Base-by-base conservation (phyloP, 2,113 vertebrate species). In the Campylomormyrus tamandua region DNA sequence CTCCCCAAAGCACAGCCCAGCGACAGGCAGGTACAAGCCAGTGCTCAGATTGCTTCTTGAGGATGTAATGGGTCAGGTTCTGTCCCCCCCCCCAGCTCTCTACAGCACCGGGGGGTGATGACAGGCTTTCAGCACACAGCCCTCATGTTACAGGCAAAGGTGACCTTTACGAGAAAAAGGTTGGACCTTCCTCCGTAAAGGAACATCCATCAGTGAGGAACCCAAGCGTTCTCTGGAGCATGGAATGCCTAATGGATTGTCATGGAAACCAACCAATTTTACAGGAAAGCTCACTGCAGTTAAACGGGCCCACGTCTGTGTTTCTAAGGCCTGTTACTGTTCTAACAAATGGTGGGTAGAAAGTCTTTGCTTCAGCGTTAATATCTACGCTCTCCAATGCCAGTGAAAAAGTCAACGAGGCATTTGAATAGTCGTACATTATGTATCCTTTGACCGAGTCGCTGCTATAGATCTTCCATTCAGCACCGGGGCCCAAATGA, bases 401-500 rank as follows among this genome's bases (percentile, higher is more conserved):
- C 56, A 74, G 39, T 49, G 80, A 66, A 84, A 88, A 88, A 90
- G 66, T n/a, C 70, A 45, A 27, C n/a, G 31, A 87, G 50, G 45
- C 62, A 19, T 52, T 70, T 77, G 85, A 87, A 87, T 35, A 19
- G 35, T 46, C 62, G 3, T 77, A 56, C 62, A 83, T 88, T 49
- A 45, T 56, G 13, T 11, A 39, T 27, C 77, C 87, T 83, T 83
- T 77, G 52, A 13, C n/a, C 13, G 5, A 19, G n/a, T 50, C 21
- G 70, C n/a, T 39, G 27, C 86, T 39, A 45, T 83, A 24, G 45
- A 74, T 50, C 7, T 62, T n/a, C 83, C 74, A 58, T 56, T 83
- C 52, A 83, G 35, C 10, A n/a, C 90, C 4, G 15, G 15, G 89
- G 91, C 91, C 90, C 91, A 3, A 15, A 89, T 77, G 89, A 92